A percentile compares a stretch with the other conserved stretches of the same genome.
phyloP scores from a whole-genome alignment of 2,113 vertebrate species.

The Romanogobio albipinnatus region DNA sequence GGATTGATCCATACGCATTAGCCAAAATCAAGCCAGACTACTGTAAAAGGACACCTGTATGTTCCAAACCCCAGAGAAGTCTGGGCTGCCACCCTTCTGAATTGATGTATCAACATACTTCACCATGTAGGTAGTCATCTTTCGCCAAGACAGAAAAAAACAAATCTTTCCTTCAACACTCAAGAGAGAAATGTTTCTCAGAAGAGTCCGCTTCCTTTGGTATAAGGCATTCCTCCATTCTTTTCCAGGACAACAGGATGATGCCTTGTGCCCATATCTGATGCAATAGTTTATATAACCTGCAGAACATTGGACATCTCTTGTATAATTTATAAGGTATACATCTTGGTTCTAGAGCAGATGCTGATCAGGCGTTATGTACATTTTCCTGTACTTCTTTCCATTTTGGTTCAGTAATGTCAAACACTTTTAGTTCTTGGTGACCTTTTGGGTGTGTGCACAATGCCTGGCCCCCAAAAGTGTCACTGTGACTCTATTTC shows the following conservation, averaged over 20 bases:
- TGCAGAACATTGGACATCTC: not conserved
- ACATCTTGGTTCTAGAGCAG: slow-evolving; percentile 18
- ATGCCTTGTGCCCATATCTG: not conserved
- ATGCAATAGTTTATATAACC: not conserved
- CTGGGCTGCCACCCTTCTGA: not conserved
- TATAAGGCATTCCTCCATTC: not conserved
- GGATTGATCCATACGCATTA: not conserved
- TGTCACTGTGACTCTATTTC: too few relatives aligned
- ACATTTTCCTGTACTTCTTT: slow-evolving; percentile 24
- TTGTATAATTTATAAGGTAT: slow-evolving; percentile 36
- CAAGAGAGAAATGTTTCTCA: slow-evolving; percentile 18
- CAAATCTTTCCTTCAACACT: not conserved
- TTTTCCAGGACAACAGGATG: slow-evolving; percentile 1
- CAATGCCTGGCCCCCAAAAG: too few relatives aligned
- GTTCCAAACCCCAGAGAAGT: not conserved
- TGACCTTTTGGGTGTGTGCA: too few relatives aligned
- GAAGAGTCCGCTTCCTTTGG: not conserved
- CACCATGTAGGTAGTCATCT: not conserved
- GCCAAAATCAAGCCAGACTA: not conserved
- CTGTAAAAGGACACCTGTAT: not conserved
- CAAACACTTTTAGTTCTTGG: too few relatives aligned
- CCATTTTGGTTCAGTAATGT: not conserved
- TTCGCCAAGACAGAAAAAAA: slow-evolving; percentile 24
- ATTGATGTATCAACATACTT: slow-evolving; percentile 1
- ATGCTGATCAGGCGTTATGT: not conserved